Evolutionary conservation across 2,888 invertebrate species (phyloP).

Genomic region (Taenaris catops): DNA sequence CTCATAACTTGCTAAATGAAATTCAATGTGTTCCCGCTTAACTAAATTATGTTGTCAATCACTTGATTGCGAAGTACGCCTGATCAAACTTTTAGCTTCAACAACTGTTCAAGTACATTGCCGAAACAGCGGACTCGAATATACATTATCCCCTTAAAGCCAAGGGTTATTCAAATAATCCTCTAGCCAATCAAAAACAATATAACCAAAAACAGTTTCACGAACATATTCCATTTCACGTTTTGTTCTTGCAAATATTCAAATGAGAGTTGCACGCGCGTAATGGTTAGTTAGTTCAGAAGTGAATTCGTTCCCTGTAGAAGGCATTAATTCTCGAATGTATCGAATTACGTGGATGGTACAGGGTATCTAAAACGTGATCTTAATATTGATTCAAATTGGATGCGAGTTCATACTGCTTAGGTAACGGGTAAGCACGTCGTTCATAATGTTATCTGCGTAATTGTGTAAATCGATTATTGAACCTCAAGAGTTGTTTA

Average conservation of each 20-base stretch:
- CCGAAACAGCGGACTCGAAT: background rate
- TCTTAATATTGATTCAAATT: constrained; percentile 60
- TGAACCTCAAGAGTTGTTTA: constrained; percentile 1
- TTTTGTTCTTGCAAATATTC: constrained; percentile 60
- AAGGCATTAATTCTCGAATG: constrained; percentile 60
- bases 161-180: constrained; percentile 40
- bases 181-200: constrained; percentile 30
- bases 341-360: constrained; percentile 54
- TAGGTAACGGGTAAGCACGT: constrained; percentile 12
- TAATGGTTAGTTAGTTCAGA: constrained; percentile 63
- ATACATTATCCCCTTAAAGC: constrained; percentile 31
- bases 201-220: constrained; percentile 17
- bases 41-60: too few species aligned
- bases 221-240: constrained; percentile 33
- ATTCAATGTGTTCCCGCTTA: too few species aligned
- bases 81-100: too few species aligned
- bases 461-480: constrained; percentile 2
- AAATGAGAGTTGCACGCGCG: constrained; percentile 57
- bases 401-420: constrained; percentile 32
- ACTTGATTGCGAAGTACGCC: too few species aligned
- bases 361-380: constrained; percentile 63
- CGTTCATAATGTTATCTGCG: constrained; percentile 6
- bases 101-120: background rate
- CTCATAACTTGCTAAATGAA: too few species aligned
- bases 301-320: constrained; percentile 40